Conservation (phyloP, 2,888 invertebrate genomes). For the Drosophila flavopinicola region DNA sequence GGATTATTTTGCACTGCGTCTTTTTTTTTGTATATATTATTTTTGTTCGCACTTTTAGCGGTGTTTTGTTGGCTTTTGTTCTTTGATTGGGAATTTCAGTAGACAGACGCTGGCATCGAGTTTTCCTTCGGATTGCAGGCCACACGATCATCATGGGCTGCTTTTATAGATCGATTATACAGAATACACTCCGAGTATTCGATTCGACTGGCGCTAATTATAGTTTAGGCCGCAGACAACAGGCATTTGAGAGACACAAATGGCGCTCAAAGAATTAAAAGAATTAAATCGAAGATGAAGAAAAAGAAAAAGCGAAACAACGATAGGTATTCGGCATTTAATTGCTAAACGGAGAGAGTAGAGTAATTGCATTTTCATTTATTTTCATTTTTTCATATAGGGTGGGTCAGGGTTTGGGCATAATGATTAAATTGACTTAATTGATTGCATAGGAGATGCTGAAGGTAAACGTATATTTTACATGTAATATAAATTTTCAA, state of each 20-base stretch:
- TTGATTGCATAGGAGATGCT: too few species aligned
- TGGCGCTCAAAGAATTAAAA: constrained; percentile 12
- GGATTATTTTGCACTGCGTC: constrained; percentile 32
- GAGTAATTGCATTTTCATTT: constrained; percentile 4
- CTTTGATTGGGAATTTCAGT: constrained; percentile 23
- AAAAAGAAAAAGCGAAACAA: constrained; percentile 5
- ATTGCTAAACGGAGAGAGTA: constrained; percentile 20
- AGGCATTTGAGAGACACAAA: constrained; percentile 10
- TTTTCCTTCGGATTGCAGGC: constrained; percentile 50
- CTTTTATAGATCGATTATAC: constrained; percentile 46
- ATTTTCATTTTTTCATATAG: constrained; percentile 11
- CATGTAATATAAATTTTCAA: too few species aligned
- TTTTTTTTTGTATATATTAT: neutral
- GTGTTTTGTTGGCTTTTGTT: constrained; percentile 11
- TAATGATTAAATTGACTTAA: too few species aligned
- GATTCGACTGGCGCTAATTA: constrained; percentile 50
- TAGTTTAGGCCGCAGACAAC: constrained; percentile 35
- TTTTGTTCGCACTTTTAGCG: constrained; percentile 54
- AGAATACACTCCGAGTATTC: neutral
- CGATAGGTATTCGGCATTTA: constrained; percentile 55
- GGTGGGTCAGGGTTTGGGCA: constrained; percentile 20
- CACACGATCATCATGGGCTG: constrained; percentile 30
- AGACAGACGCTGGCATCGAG: constrained; percentile 55
- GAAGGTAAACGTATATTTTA: too few species aligned
- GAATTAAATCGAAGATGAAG: constrained; percentile 16